Evolutionary conservation across 2,797 vertebrate species (phyloP), one percentile per base, ranked within the genome.

Genomic region (Hozukius guyotensis): DNA sequence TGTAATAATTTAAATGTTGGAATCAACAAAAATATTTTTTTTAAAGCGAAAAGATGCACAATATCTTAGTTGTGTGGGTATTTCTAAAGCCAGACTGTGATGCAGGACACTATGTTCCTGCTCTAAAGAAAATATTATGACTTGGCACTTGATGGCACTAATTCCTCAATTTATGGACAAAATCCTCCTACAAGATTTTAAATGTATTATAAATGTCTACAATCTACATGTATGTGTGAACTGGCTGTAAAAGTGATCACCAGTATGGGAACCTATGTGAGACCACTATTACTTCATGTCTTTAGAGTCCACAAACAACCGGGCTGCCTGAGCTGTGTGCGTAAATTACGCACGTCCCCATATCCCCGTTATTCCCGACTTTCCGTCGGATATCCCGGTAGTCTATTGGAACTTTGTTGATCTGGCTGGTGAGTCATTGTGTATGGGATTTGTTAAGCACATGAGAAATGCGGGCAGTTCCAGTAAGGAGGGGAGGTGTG

Each of bases 371-470:
- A 85, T 94, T 93, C 89, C 92, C 87, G 87, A 93, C 89, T 91
- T 92, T 93, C 93, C 92, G 91, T 91, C 89, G 90, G 91, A 93
- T 85, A 89, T 94, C 91, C 93, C 87, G 80, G 88, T 90, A 87
- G 85, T 79, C 87, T 80, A 57, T 65, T 85, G 85, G 76, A 88
- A 86, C 84, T 89, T 89, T 92, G 88, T 93, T 93, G 90, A 88
- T 87, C 83, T 90, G 87, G 88, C 83, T 90, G 87, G 87, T 95
- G 94, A 96, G 72, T 96, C 94, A 95, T 38, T 89, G 85, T 93
- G 82, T 92, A 83, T 84, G 83, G 86, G 89, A 91, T 93, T 88
- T 90, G 91, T 93, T 88, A 80, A 93, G 89, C 90, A 92, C 86
- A 93, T 92, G 92, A 72, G 86, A 91, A 92, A 84, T 81, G 78